phyloP scores from a whole-genome alignment of 2,888 invertebrate genomes.

The Erebia aethiops region DNA sequence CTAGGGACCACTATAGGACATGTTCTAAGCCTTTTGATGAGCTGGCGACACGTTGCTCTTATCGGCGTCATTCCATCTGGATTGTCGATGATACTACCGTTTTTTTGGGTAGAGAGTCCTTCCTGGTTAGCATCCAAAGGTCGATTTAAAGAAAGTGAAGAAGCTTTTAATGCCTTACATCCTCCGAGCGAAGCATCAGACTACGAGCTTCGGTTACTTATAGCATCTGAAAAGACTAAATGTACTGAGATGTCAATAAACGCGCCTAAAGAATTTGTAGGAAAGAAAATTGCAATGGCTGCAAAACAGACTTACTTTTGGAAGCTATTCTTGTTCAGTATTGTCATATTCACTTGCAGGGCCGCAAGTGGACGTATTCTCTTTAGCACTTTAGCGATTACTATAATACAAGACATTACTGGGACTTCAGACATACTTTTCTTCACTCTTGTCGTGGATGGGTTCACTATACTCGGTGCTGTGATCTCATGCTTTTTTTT shows the following conservation, averaged over 20 bases:
- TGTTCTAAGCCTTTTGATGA: too few species aligned
- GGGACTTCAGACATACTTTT: slow-evolving; percentile 38
- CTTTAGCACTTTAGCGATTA: slow-evolving; percentile 41
- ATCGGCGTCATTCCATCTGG: slow-evolving; percentile 40
- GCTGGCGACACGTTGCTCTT: slow-evolving; percentile 31
- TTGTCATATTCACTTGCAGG: too few species aligned
- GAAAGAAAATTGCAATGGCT: slow-evolving; percentile 4
- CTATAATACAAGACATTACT: slow-evolving; percentile 42
- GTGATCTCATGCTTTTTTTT: too few species aligned
- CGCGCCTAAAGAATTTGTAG: too few species aligned
- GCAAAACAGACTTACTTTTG: slow-evolving; percentile 23
- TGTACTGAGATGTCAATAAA: too few species aligned
- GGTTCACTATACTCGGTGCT: too few species aligned
- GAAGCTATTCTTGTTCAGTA: too few species aligned
- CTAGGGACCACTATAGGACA: too few species aligned
- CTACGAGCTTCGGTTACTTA: too few species aligned
- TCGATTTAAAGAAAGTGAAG: slow-evolving; percentile 37
- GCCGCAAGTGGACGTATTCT: neutral
- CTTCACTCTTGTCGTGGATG: slow-evolving; percentile 6
- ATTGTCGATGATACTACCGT: slow-evolving; percentile 35
- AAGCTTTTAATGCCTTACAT: neutral
- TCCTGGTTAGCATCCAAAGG: slow-evolving; percentile 44
- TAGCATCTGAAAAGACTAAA: too few species aligned
- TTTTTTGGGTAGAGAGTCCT: slow-evolving; percentile 44
- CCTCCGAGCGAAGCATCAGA: too few species aligned